Conservation (phyloP, 2,888 invertebrate species). For the Orchesellides sinensis region DNA sequence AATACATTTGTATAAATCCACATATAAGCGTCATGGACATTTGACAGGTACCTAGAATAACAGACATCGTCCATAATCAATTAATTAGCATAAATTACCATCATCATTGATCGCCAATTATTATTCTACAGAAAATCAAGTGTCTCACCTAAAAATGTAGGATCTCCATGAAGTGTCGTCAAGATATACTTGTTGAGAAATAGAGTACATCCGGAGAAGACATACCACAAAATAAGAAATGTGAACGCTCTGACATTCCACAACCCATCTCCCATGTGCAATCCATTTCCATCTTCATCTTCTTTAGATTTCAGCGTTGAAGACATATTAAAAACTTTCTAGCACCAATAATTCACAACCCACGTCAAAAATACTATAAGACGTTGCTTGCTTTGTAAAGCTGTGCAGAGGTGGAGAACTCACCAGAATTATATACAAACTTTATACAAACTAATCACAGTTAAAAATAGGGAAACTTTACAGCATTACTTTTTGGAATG, state of each 20-base stretch:
- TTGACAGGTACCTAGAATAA: conserved; percentile 83
- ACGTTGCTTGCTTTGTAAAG: no score
- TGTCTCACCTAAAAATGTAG: conserved; percentile 83
- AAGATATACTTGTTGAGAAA: conserved; percentile 87
- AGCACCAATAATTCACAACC: no score
- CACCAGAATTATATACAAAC: no score
- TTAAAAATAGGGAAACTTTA: no score
- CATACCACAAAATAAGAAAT: conserved; percentile 84
- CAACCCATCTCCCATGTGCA: conserved; percentile 77
- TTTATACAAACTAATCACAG: no score
- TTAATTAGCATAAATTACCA: no score
- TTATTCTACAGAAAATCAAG: conserved; percentile 1
- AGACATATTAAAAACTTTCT: no score
- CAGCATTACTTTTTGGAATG: no score
- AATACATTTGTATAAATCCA: conserved; percentile 86
- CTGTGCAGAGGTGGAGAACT: no score
- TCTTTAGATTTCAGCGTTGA: background rate
- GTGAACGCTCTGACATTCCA: conserved; percentile 81
- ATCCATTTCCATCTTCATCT: background rate
- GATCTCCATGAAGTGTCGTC: conserved; percentile 84
- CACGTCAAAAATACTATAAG: no score
- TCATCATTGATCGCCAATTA: background rate
- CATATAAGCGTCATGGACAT: conserved; percentile 86
- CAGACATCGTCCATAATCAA: background rate
- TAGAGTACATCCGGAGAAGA: conserved; percentile 87